These are phyloP conservation scores for Steinernema carpocapsae DNA, from an alignment of 2,888 invertebrate genomes.

Conservation along the genomic window DNA sequence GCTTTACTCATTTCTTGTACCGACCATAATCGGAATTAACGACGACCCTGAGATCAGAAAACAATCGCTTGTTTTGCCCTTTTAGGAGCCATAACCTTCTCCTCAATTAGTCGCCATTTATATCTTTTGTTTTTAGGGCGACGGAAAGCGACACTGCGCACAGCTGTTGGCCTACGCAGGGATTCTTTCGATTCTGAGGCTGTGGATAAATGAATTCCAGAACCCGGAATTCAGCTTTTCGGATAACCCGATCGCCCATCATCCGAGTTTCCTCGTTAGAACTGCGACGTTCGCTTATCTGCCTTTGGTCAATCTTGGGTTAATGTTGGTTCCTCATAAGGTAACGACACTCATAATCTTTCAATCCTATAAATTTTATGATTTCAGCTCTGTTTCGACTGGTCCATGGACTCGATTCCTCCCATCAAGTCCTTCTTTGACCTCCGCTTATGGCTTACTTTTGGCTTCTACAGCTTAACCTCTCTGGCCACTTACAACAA, in stretches of 20 bases:
- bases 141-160: neutral
- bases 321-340: slow-evolving; percentile 80
- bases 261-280: slow-evolving; percentile 79
- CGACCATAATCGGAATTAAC: too few species aligned
- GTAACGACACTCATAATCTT: slow-evolving; percentile 23
- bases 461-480: slow-evolving; percentile 77
- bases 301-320: slow-evolving; percentile 86
- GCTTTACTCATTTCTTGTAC: too few species aligned
- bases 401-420: slow-evolving; percentile 97
- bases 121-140: slow-evolving; percentile 27
- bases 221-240: slow-evolving; percentile 78
- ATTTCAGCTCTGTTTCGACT: slow-evolving; percentile 88
- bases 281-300: slow-evolving; percentile 88
- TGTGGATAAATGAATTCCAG: slow-evolving; percentile 70
- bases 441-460: slow-evolving; percentile 76
- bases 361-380: neutral
- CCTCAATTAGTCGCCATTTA: neutral
- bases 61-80: slow-evolving; percentile 4
- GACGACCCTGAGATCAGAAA: neutral
- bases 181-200: slow-evolving; percentile 78
- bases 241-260: slow-evolving; percentile 93
- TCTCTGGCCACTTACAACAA: neutral
- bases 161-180: slow-evolving; percentile 76
- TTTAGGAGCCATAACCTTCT: neutral
- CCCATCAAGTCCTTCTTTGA: slow-evolving; percentile 81